Base-by-base conservation (phyloP, 2,888 invertebrate genomes). In the Megamerina dolium region DNA sequence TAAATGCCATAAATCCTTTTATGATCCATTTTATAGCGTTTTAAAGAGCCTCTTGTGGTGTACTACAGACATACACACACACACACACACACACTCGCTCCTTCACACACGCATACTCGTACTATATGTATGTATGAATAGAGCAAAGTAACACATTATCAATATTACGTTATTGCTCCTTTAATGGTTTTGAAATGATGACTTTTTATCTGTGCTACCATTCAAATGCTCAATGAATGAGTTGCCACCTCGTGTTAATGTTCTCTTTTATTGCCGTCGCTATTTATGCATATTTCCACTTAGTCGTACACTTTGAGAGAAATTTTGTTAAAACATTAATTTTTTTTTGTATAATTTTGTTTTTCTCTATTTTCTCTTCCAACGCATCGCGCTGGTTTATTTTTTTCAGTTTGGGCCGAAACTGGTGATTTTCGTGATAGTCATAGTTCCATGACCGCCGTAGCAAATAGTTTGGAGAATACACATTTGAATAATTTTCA, bases 341-440 rank as follows among this genome's bases (percentile, higher is more conserved):
- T 58, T 63, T 61, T n/a, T 55, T 53, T 49, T 44, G 39, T 41
- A 40, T 43, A 42, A 44, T 51, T 44, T 45, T n/a, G n/a, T n/a
- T n/a, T n/a, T n/a, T n/a, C n/a, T n/a, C n/a, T n/a, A n/a, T n/a
- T n/a, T n/a, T n/a, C n/a, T n/a, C n/a, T n/a, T n/a, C n/a, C n/a
- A n/a, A n/a, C n/a, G n/a, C n/a, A n/a, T n/a, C n/a, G n/a, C 49
- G 54, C 63, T 64, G 66, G 66, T 59, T 64, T 66, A 56, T 61
- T 66, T 73, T 69, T 81, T 79, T 57, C 83, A 90, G 89, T 89
- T 70, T 89, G 89, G 88, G 87, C 89, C 52, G 89, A 89, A 73
- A 85, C 85, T 45, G 87, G 87, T 52, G 89, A 89, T 75, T 89
- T 89, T 72, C 80, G 89, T 57, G 89, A 89, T 74, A 84, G 85